Evolutionary conservation across 2,113 vertebrate genomes (phyloP).

Genomic region (Pelusios castaneus): DNA sequence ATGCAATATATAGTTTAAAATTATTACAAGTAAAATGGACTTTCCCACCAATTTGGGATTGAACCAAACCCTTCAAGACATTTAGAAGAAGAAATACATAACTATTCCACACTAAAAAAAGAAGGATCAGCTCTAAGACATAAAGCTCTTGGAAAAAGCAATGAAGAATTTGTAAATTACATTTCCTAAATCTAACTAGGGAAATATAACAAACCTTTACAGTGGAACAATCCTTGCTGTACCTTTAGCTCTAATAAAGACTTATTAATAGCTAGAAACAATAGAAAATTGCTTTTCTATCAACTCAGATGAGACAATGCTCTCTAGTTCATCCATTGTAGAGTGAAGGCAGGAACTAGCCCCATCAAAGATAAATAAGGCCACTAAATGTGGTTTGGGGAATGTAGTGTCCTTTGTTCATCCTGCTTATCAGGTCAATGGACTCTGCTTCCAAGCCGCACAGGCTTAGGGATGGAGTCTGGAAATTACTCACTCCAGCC

Average conservation of each 20-base stretch:
- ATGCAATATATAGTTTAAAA: conserved; percentile 4
- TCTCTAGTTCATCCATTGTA: background rate
- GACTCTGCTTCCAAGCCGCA: background rate
- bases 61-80: conserved; percentile 6
- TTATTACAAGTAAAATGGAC: background rate
- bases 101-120: background rate
- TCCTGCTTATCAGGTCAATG: background rate
- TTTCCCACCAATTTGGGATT: background rate
- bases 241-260: background rate
- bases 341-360: background rate
- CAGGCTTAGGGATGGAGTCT: background rate
- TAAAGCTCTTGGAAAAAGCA: background rate
- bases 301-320: background rate
- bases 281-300: background rate
- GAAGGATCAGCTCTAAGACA: background rate
- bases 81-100: background rate
- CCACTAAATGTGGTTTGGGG: background rate
- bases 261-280: conserved; percentile 1
- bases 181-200: background rate
- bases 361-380: background rate
- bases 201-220: conserved; percentile 14
- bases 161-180: conserved; percentile 18
- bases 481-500: background rate
- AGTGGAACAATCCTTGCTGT: no score
- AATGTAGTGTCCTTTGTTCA: background rate